These are phyloP conservation scores for Lycodopsis pacificus DNA, from an alignment of 2,797 vertebrate species.

Conservation along the genomic window DNA sequence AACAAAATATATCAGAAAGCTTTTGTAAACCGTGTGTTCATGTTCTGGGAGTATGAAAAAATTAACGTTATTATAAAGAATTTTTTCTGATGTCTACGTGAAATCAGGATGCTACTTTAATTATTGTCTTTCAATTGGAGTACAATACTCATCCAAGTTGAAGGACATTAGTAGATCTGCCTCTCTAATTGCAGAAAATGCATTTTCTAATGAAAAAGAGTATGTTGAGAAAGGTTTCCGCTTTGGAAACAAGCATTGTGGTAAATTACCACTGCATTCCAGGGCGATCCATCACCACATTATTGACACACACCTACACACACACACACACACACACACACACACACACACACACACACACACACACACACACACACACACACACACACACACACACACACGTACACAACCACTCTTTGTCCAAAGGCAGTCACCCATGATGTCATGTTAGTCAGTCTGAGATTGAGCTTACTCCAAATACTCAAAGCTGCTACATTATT, in stretches of 20 bases:
- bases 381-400: conserved; percentile 1
- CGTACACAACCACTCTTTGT: not conserved
- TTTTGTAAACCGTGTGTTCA: not conserved
- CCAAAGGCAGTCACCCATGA: not conserved
- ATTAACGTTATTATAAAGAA: not conserved
- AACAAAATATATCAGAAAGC: not conserved
- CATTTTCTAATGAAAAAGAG: not conserved
- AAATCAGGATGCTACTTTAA: not conserved
- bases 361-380: not conserved
- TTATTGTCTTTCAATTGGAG: not conserved
- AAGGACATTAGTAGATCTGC: not conserved
- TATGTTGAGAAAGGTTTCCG: not conserved
- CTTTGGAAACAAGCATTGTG: not conserved
- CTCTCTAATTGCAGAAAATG: not conserved
- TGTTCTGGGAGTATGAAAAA: not conserved
- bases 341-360: conserved; percentile 6
- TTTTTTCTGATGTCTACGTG: not conserved
- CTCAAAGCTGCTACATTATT: not conserved
- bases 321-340: not conserved
- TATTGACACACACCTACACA: not conserved
- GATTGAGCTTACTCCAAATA: not conserved
- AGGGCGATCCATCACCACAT: not conserved
- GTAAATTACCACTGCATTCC: not conserved
- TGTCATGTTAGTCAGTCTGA: conserved; percentile 21
- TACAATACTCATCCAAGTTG: not conserved